Evolutionary conservation across 2,797 vertebrate species (phyloP), one percentile per base, ranked within the genome.

Genomic region (Trachurus trachurus): DNA sequence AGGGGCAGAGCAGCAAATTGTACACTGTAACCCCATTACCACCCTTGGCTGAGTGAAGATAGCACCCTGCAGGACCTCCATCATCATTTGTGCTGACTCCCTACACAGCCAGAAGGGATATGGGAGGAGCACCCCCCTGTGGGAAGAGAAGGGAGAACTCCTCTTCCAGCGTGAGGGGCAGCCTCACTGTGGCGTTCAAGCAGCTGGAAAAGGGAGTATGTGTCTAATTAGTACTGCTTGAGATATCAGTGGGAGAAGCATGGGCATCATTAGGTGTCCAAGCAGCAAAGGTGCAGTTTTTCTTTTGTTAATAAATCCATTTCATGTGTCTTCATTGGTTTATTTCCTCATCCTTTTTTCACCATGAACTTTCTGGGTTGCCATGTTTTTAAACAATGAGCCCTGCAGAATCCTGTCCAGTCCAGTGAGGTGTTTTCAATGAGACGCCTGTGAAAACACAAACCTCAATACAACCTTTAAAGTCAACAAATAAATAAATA

Each of bases 11-110:
- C 81, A 81, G 82, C 39, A 80, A 86, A 90, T 87, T 86, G 81
- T 62, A 76, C 66, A 82, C 10, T 80, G 80, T 86, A 88, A 88
- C 87, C 81, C 79, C 62, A 82, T 83, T 86, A 86, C 60, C 79
- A 87, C 86, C 68, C 60, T 69, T 49, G 75, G 57, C 71, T 80
- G 62, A 81, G 45, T 65, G 81, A 69, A 84, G 84, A 79, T 71
- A 73, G 72, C 53, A 66, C 69, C 75, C 85, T 40, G 62, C 73
- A 85, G 87, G 75, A 78, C 78, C 70, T 80, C 80, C 66, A 72
- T 87, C 74, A 69, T 69, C 68, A 66, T 81, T 77, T 81, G 61
- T 74, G 71, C 82, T 80, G 86, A 85, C 66, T 83, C 65, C 44
- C 44, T 42, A 19, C 39, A 58, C n/a, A 74, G 72, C 85, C 53